Conservation (phyloP, 2,888 invertebrate genomes). For the Fragum sueziense region DNA sequence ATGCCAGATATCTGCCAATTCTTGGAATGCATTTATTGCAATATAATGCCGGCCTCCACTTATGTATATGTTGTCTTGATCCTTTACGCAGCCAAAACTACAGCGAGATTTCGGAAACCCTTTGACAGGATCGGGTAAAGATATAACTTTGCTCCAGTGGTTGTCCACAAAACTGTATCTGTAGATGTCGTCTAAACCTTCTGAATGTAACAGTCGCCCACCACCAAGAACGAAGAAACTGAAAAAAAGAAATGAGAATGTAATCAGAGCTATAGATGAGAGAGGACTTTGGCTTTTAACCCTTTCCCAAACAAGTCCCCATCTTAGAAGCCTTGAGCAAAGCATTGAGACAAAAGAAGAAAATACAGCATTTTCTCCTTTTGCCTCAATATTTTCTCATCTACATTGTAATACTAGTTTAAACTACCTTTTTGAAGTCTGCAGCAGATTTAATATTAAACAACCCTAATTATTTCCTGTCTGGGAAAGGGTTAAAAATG, state of each 20-base stretch:
- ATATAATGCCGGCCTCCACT: slow-evolving; percentile 87
- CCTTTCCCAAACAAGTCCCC: no score
- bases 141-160: slow-evolving; percentile 35
- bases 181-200: slow-evolving; percentile 33
- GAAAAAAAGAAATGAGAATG: not conserved
- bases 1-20: slow-evolving; percentile 89
- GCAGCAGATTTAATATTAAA: no score
- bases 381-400: no score
- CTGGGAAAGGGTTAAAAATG: no score
- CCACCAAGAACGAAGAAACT: slow-evolving; percentile 40
- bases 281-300: no score
- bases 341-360: no score
- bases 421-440: no score
- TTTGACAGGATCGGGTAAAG: slow-evolving; percentile 34
- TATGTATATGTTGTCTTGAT: slow-evolving; percentile 86
- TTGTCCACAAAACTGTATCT: slow-evolving; percentile 38
- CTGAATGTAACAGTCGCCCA: slow-evolving; percentile 28
- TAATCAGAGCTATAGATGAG: not conserved
- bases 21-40: slow-evolving; percentile 84
- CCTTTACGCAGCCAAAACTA: slow-evolving; percentile 49
- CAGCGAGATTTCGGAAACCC: slow-evolving; percentile 50
- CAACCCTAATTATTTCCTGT: no score
- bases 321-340: no score
- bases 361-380: no score
- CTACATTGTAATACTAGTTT: no score